Conservation (phyloP, 2,888 invertebrate species). For the Halictus ligatus region DNA sequence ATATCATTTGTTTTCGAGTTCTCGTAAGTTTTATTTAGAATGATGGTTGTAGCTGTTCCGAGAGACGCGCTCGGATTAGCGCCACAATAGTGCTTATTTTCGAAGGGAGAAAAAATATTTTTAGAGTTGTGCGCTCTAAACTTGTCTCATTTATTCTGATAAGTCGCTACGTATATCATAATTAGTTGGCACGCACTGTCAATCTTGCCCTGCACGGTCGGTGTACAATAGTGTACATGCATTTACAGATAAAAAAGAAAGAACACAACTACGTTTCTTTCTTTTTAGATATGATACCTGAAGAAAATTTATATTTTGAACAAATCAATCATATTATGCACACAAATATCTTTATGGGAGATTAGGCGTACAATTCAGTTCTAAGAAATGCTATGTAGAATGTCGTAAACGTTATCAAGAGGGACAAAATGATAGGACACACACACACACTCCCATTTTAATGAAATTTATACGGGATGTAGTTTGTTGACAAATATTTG, state of each 20-base stretch:
- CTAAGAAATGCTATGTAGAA: neutral
- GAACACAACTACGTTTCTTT: no score
- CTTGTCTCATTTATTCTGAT: neutral
- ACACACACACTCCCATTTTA: no score
- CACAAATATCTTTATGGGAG: neutral
- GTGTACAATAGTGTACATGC: neutral
- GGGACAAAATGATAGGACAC: no score
- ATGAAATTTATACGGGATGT: no score
- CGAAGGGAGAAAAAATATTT: neutral
- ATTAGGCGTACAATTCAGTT: neutral
- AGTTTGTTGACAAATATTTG: no score
- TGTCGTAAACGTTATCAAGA: no score
- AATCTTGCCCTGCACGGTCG: neutral
- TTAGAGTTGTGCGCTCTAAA: neutral
- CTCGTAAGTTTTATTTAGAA: neutral
- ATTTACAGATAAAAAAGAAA: neutral
- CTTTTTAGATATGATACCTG: no score
- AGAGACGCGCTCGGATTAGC: neutral
- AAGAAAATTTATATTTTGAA: no score
- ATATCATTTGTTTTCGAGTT: neutral
- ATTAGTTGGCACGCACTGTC: neutral
- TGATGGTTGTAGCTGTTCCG: neutral
- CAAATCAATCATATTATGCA: neutral
- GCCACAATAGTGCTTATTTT: constrained; percentile 1
- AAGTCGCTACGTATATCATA: neutral